Evolutionary conservation across 2,113 vertebrate genomes (phyloP), one percentile per base, ranked within the genome.

Genomic region (Atrichornis clamosus): DNA sequence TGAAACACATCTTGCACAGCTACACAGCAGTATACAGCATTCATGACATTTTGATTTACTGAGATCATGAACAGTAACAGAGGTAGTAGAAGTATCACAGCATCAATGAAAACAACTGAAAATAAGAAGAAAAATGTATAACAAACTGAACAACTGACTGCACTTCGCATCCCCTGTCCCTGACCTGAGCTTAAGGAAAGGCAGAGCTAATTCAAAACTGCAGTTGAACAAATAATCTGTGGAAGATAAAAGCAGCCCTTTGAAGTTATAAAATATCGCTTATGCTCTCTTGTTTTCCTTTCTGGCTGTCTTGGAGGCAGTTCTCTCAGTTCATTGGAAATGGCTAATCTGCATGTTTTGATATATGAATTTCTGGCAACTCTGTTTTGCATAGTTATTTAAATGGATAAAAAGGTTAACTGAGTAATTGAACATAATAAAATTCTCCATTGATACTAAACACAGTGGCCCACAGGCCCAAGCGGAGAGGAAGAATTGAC

Each of bases 231-330:
- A 96, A 89, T 90, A 90, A 87, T 93, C 89, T 79, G 21, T 89
- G 49, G 74, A 90, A 92, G 95, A 96, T 84, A 93, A 96, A 92
- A 89, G 23, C 80, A 92, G n/a, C 23, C 58, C 53, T 96, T 92
- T 92, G 83, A 95, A 94, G 83, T 63, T 89, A 64, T 37, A 81
- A 68, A 60, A 52, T 77, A 52, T 41, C 86, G 59, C 20, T 96
- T 74, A 68, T 32, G 58, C 18, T 90, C 55, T 72, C 84, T 82
- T 89, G 77, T 96, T 93, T 81, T 93, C 42, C 12, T 95, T 95
- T 70, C 85, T 92, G 78, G 28, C 37, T 76, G 13, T 88, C 76
- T 86, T 81, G 69, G 72, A 95, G 59, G 49, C 44, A 84, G 7
- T 74, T 84, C 47, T 86, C 42, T 88, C 55, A 84, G 52, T 86